Evolutionary conservation across 2,797 vertebrate species (phyloP), one percentile per base, ranked within the genome.

Genomic region (Gadopsis bispinosus): DNA sequence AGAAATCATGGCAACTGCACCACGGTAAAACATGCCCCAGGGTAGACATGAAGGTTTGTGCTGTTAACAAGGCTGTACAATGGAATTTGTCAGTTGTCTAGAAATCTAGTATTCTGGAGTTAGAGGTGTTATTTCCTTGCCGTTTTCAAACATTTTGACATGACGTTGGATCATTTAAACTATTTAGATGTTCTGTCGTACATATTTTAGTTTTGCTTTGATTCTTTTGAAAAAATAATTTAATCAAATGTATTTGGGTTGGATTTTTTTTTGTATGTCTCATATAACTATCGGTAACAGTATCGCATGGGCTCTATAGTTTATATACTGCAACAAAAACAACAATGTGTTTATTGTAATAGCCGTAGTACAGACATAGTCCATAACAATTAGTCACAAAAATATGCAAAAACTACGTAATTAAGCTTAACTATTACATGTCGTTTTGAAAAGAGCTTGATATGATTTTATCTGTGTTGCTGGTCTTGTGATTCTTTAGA

Each of bases 21-120:
- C 33, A 47, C 41, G 26, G 29, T 76, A 45, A 80, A 73, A 83
- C 55, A 61, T 12, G 76, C 81, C 75, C 77, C 22, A 20, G 85
- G 69, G 43, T 54, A 62, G 50, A 79, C 66, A 67, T 63, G 69
- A 73, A 77, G 66, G 58, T 53, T 73, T 74, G 43, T 68, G 75
- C 62, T 73, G 50, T 80, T 86, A 75, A 65, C 17, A n/a, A 9
- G n/a, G 56, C 19, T 19, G 9, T 69, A 54, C 59, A 54, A 71
- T 69, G 51, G 68, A 88, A 55, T 48, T 35, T 14, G 65, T 75
- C 41, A 69, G 33, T 69, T 58, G 29, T 82, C 64, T 74, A 65
- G 79, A 76, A 26, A 26, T 26, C 26, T 26, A 26, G 17, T 65
- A 3, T 74, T 66, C 35, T 35, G 35, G 35, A 35, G 35, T 35